Percentiles rank a stretch among this genome's conserved stretches.
Evolutionary conservation across 2,113 vertebrate species (phyloP).

Genomic region (Ceyx margarethae): DNA sequence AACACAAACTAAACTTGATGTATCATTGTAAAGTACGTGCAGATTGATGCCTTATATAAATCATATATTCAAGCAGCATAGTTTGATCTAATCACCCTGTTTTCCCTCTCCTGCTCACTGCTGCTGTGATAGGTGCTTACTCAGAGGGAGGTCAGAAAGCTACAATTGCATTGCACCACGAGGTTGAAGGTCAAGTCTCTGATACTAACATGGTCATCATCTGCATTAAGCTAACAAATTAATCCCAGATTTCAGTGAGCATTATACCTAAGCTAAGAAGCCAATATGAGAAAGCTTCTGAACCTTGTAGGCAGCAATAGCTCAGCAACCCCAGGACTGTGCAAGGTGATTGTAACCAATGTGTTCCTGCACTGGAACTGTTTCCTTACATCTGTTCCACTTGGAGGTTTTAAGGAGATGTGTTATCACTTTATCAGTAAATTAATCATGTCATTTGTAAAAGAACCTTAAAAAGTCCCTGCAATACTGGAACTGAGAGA

Average conservation of each 20-base stretch:
- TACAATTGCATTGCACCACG: not conserved
- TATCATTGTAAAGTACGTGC: not conserved
- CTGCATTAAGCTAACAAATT: not conserved
- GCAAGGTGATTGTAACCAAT: not conserved
- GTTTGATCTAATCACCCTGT: not conserved
- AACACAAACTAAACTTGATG: not conserved
- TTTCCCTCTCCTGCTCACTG: not conserved
- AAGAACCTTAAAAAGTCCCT: not conserved
- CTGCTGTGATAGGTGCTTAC: not conserved
- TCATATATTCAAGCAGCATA: not conserved
- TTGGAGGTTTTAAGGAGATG: conserved; percentile 18
- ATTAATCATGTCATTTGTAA: not conserved
- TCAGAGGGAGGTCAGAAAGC: not conserved
- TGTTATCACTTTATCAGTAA: not conserved
- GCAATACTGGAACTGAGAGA: not conserved
- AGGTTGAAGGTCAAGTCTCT: not conserved
- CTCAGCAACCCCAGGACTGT: not conserved
- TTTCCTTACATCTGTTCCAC: not conserved
- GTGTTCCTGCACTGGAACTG: not conserved
- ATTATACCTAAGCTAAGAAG: not conserved
- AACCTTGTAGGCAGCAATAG: not conserved
- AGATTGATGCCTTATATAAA: not conserved
- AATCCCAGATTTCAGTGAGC: not conserved
- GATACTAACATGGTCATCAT: not conserved
- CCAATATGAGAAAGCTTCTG: not conserved